These are phyloP conservation scores for Sebastes trivittatus DNA, from an alignment of 2,797 vertebrate species.

Conservation along the genomic window DNA sequence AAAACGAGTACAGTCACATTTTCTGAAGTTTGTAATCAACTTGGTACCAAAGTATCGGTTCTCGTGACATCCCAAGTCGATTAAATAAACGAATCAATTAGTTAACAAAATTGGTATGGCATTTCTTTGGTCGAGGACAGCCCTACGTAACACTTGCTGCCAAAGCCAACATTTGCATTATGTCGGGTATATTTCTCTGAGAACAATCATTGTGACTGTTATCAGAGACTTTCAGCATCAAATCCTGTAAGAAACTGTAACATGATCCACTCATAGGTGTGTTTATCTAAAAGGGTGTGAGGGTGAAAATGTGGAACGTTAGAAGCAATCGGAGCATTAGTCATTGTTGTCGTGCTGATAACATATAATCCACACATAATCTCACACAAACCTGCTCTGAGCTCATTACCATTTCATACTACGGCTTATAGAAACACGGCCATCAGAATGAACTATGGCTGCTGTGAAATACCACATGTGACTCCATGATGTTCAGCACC, in stretches of 20 bases:
- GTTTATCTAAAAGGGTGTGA: constrained; percentile 14
- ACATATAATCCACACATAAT: not conserved
- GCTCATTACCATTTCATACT: not conserved
- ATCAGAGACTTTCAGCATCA: not conserved
- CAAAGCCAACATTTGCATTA: not conserved
- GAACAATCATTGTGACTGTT: not conserved
- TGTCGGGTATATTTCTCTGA: not conserved
- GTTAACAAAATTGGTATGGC: no score
- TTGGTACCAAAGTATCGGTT: no score
- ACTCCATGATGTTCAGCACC: not conserved
- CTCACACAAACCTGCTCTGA: not conserved
- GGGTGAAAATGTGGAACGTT: not conserved
- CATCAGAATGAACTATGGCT: not conserved
- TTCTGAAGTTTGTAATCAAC: no score
- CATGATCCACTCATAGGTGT: not conserved
- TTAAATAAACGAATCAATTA: no score
- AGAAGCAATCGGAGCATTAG: not conserved
- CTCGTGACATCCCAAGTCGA: no score
- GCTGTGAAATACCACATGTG: not conserved
- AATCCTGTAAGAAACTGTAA: not conserved
- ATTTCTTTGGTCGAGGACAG: not conserved
- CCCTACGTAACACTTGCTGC: not conserved
- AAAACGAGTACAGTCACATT: no score
- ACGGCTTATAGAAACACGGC: not conserved
- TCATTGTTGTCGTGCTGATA: not conserved